Evolutionary conservation across 2,888 invertebrate genomes (phyloP).

Genomic region (Torymus auratus): DNA sequence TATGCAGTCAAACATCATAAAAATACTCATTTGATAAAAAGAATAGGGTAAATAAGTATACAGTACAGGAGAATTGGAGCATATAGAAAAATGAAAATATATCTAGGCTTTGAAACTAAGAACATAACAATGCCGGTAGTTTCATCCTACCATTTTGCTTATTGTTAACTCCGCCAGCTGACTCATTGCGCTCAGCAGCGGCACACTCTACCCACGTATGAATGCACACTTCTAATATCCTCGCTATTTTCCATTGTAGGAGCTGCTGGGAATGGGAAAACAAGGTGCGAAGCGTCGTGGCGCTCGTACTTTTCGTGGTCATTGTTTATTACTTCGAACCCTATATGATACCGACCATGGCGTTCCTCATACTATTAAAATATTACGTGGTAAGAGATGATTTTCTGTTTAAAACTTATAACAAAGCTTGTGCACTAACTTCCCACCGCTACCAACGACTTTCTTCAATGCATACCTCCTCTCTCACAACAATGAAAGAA

Average conservation of each 20-base stretch:
- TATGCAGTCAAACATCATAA: no score
- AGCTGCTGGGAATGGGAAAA: slow-evolving; percentile 99
- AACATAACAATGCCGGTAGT: neutral
- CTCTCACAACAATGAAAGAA: slow-evolving; percentile 29
- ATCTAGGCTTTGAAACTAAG: neutral
- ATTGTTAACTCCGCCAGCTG: slow-evolving; percentile 9
- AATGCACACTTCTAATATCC: slow-evolving; percentile 16
- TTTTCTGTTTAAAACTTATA: neutral
- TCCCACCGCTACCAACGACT: neutral
- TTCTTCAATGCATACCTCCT: slow-evolving; percentile 15
- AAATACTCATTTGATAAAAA: no score
- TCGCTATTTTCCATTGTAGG: slow-evolving; percentile 77
- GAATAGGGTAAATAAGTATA: no score
- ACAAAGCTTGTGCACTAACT: slow-evolving; percentile 31
- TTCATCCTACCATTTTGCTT: neutral
- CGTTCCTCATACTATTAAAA: slow-evolving; percentile 88
- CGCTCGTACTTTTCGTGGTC: slow-evolving; percentile 90
- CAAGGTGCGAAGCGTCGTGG: slow-evolving; percentile 87
- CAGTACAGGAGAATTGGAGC: no score
- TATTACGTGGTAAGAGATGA: slow-evolving; percentile 81
- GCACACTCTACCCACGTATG: neutral
- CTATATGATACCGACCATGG: slow-evolving; percentile 92
- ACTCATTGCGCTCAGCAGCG: neutral
- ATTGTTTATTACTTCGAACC: slow-evolving; percentile 96
- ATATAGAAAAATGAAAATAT: neutral